Percentiles rank a stretch among this genome's conserved stretches.
Conservation (phyloP, 2,113 vertebrate genomes). For the Macheiramphus alcinus region DNA sequence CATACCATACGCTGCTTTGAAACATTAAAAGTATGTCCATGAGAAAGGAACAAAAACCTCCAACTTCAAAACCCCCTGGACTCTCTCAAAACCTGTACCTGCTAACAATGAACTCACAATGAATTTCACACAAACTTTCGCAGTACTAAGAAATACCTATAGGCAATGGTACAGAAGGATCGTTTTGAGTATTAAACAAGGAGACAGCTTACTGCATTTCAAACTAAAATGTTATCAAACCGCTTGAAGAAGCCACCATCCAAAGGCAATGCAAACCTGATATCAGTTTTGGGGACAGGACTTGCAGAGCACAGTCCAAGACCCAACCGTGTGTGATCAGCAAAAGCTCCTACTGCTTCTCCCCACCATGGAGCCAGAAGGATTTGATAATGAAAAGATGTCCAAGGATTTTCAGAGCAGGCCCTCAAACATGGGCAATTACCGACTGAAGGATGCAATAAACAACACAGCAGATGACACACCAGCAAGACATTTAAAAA, state of each 20-base stretch:
- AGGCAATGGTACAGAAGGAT: background rate
- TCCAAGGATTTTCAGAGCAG: background rate
- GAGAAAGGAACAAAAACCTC: slow-evolving; percentile 1
- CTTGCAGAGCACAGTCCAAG: background rate
- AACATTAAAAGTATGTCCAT: background rate
- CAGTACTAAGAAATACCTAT: background rate
- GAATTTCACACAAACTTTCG: background rate
- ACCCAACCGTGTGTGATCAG: background rate
- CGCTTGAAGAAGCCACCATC: background rate
- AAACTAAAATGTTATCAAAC: background rate
- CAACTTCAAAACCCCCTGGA: background rate
- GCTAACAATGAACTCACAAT: background rate
- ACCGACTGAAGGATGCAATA: slow-evolving; percentile 22
- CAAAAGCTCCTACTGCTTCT: slow-evolving; percentile 5
- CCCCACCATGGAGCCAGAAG: slow-evolving; percentile 1
- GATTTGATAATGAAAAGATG: background rate
- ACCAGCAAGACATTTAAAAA: slow-evolving; percentile 53
- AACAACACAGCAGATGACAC: slow-evolving; percentile 34
- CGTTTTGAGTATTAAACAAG: background rate
- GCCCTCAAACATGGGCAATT: background rate
- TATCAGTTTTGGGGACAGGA: slow-evolving; percentile 20
- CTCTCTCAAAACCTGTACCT: background rate
- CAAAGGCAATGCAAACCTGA: background rate
- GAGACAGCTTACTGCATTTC: background rate
- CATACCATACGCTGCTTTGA: background rate